Base-by-base conservation (phyloP, 1,140 invertebrate species). In the Hestina assimilis region DNA sequence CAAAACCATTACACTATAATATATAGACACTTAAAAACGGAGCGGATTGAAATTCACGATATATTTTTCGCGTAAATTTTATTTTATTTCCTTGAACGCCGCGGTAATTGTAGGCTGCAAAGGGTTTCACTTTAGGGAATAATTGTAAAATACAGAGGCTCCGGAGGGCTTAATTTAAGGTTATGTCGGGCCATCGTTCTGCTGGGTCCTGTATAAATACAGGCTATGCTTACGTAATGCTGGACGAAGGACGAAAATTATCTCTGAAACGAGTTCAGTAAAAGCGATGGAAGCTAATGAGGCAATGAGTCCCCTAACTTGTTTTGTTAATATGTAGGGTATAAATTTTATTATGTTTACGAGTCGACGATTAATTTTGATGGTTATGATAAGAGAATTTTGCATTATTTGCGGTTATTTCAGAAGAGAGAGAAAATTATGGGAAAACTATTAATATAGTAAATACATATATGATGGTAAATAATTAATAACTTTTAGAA, bases 211-310 rank as follows among this genome's bases (percentile, higher is more conserved):
- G 63, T 69, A n/a, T n/a, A n/a, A n/a, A n/a, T n/a, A n/a, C n/a
- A n/a, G n/a, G 71, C 76, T 78, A 72, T 70, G 75, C 72, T 70
- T 73, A 72, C 56, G 53, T 66, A 72, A 74, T 71, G 57, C 76
- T 79, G 84, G 84, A 83, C 83, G 69, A 79, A 83, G 80, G 82
- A 76, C 78, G 75, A 75, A 82, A 83, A 84, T 87, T 86, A 87
- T 86, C 75, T 72, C 59, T 65, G 69, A 63, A 83, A 85, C 72
- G 81, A 80, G 81, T 84, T 84, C 72, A 64, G 75, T 83, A 78
- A 87, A 82, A 83, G 80, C 72, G 56, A 83, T 75, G 79, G 66
- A 59, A 81, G 78, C 77, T 87, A 87, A 87, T 83, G 83, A 83
- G 66, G 51, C 77, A 74, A 83, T 73, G 72, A 70, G 75, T 74